Conservation (phyloP, 2,888 invertebrate species). For the Acrobasis suavella region DNA sequence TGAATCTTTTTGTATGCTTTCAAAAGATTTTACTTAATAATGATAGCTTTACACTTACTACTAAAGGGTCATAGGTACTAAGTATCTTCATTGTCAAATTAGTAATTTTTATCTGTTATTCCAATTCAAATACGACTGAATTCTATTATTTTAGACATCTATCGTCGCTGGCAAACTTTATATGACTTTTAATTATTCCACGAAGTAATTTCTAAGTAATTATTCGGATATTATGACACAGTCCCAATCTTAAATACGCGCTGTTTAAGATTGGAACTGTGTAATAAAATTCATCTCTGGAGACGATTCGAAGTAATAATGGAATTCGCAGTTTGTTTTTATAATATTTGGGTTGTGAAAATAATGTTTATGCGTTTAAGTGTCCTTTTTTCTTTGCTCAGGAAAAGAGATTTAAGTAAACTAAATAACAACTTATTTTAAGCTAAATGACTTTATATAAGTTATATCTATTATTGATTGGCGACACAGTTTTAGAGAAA, state of each 20-base stretch:
- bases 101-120: background rate
- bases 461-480: too few relatives aligned
- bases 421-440: too few relatives aligned
- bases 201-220: slow-evolving; percentile 48
- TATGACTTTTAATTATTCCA: slow-evolving; percentile 49
- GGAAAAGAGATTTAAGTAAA: too few relatives aligned
- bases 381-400: background rate
- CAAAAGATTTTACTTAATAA: too few relatives aligned
- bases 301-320: slow-evolving; percentile 40
- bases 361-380: background rate
- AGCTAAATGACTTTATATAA: too few relatives aligned
- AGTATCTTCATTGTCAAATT: too few relatives aligned
- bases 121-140: background rate
- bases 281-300: slow-evolving; percentile 38
- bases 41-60: too few relatives aligned
- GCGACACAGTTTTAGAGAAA: too few relatives aligned
- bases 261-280: slow-evolving; percentile 40
- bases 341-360: slow-evolving; percentile 12
- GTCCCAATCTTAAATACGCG: slow-evolving; percentile 30
- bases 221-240: slow-evolving; percentile 36
- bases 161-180: slow-evolving; percentile 21
- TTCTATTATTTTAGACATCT: background rate
- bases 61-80: too few relatives aligned
- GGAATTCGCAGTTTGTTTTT: slow-evolving; percentile 24
- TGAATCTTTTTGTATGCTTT: too few relatives aligned